These are phyloP conservation scores for Trachemys scripta DNA, from an alignment of 2,113 vertebrate species.

Conservation along the genomic window DNA sequence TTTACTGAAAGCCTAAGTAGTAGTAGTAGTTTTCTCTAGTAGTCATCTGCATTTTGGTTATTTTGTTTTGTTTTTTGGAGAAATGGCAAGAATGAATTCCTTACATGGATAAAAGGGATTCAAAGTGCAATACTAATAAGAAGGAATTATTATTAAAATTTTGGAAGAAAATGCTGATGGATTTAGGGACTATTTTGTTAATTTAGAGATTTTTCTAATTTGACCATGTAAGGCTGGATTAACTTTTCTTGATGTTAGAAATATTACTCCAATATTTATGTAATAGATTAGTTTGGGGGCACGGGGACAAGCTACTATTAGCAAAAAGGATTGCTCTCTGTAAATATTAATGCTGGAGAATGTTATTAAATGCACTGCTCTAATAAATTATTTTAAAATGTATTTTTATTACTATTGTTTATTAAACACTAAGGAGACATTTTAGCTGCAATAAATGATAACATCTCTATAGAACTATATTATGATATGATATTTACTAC, in stretches of 20 bases:
- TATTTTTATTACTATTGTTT: conserved; percentile 71
- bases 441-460: conserved; percentile 65
- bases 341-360: conserved; percentile 74
- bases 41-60: neutral
- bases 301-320: conserved; percentile 64
- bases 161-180: neutral
- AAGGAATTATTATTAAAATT: neutral
- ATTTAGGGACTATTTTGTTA: conserved; percentile 40
- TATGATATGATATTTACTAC: conserved; percentile 21
- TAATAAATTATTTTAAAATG: conserved; percentile 74
- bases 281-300: conserved; percentile 66
- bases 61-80: neutral
- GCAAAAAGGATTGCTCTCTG: conserved; percentile 64
- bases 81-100: neutral
- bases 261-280: conserved; percentile 47
- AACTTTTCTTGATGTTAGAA: conserved; percentile 59
- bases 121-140: neutral
- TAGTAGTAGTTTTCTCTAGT: neutral
- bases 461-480: conserved; percentile 53
- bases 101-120: neutral
- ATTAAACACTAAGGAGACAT: conserved; percentile 75
- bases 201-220: conserved; percentile 36
- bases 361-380: conserved; percentile 60
- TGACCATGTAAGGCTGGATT: neutral
- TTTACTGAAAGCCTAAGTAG: neutral